Percentiles rank a stretch among this genome's conserved stretches.
phyloP scores from a whole-genome alignment of 35 echinoderm and acorn worm species.

The Eucidaris tribuloides region DNA sequence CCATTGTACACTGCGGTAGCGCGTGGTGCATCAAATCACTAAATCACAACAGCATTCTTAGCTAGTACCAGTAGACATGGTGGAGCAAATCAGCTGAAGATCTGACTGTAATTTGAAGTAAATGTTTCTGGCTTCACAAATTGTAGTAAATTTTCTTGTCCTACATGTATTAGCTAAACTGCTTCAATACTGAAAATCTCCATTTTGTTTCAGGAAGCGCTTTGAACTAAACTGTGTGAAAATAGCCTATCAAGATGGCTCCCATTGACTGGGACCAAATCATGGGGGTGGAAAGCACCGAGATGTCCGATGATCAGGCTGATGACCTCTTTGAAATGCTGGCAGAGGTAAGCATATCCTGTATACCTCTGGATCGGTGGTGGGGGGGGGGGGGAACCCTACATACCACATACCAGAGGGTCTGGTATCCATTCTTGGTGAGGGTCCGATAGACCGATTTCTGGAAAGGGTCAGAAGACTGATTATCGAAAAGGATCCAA shows the following conservation, averaged over 20 bases:
- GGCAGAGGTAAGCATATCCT: constrained; percentile 42
- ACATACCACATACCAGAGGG: too few species aligned
- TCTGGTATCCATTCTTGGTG: too few species aligned
- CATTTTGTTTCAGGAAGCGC: neutral
- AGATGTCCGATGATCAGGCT: constrained; percentile 62
- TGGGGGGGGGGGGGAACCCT: too few species aligned
- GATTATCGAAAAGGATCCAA: too few species aligned
- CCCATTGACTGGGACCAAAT: constrained; percentile 78
- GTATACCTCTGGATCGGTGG: too few species aligned
- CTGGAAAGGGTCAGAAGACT: too few species aligned
- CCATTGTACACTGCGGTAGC: too few species aligned
- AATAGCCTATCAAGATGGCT: constrained; percentile 47
- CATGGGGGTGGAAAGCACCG: constrained; percentile 57
- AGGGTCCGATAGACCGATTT: too few species aligned
- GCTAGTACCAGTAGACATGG: too few species aligned
- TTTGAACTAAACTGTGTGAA: neutral
- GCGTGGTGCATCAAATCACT: too few species aligned
- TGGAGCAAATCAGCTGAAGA: too few species aligned
- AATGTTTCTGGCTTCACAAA: neutral
- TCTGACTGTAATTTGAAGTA: neutral
- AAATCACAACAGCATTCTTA: too few species aligned
- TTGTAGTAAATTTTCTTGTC: neutral
- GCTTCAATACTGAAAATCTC: neutral
- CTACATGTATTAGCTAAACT: neutral
- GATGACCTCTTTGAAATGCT: constrained; percentile 67